phyloP scores from a whole-genome alignment of 2,888 invertebrate genomes.

The Eudasyphora cyanicolor region DNA sequence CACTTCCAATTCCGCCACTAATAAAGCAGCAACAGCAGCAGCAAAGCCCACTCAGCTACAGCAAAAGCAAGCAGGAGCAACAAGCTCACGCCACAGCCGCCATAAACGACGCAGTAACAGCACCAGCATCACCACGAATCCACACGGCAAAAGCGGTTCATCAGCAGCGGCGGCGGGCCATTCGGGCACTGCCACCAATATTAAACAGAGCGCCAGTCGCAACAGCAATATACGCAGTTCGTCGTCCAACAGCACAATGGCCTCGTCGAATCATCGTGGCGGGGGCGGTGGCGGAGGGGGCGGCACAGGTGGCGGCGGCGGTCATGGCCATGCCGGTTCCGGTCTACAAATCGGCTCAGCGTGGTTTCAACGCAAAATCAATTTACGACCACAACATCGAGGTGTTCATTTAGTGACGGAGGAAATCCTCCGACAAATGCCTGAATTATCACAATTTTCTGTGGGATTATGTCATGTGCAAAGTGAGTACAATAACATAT shows the following conservation, averaged over 20 bases:
- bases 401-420: constrained; percentile 98
- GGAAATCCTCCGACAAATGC: constrained; percentile 96
- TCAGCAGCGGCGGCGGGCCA: constrained; percentile 75
- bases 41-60: constrained; percentile 62
- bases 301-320: constrained; percentile 68
- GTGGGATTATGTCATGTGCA: constrained; percentile 98
- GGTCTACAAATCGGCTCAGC: constrained; percentile 97
- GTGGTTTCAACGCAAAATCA: constrained; percentile 99
- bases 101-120: constrained; percentile 67
- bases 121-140: constrained; percentile 66
- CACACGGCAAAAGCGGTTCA: constrained; percentile 69
- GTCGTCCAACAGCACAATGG: constrained; percentile 80
- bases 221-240: constrained; percentile 80
- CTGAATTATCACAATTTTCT: constrained; percentile 95
- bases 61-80: constrained; percentile 46
- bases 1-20: constrained; percentile 25
- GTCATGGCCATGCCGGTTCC: constrained; percentile 79
- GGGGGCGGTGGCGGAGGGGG: constrained; percentile 72
- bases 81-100: constrained; percentile 63
- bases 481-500: constrained; percentile 88
- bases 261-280: constrained; percentile 80
- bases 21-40: constrained; percentile 57
- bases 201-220: constrained; percentile 78
- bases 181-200: constrained; percentile 70
- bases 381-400: constrained; percentile 96